Base-by-base conservation (phyloP, 2,888 invertebrate species). In the Drosophila demipolita region DNA sequence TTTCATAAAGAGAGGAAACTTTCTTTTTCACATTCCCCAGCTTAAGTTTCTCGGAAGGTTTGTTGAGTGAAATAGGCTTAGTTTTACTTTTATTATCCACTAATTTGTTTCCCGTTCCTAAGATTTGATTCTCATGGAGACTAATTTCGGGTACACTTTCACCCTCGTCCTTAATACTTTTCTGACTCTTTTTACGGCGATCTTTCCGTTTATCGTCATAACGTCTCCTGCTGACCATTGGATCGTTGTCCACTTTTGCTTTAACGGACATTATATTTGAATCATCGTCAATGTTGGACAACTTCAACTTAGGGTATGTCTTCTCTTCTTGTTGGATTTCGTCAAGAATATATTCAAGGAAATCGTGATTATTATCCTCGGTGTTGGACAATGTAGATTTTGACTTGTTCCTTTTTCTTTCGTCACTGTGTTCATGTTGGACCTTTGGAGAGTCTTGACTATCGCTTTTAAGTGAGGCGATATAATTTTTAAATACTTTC, bases 51-150 rank as follows among this genome's bases (percentile, higher is more conserved):
- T 60, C 49, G 23, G 60, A 23, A 40, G 49, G 23, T 2, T 40
- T 29, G 2, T 66, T 62, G 2, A 58, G 17, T 32, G 75, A 62
- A 1, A 17, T 32, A 17, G 11, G 29, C 7, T 55, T 45, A 6
- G 3, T 26, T 50, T 45, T 12, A 38, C 52, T 42, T 62, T 15
- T 12, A 3, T 15, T n/a, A n/a, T n/a, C 11, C 11, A 8, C 6
- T 7, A 29, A 38, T n/a, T 38, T 54, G 3, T 26, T 26, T n/a
- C 38, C 38, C 0, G 4, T 29, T 11, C 38, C 26, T 12, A n/a
- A 8, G 38, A 1, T 3, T 38, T 23, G n/a, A 38, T 38, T 17
- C 12, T 38, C 55, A n/a, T 55, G 12, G 12, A 23, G 4, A 38
- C n/a, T n/a, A 11, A n/a, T 8, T n/a, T 26, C 7, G 15, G 15